Evolutionary conservation across 2,888 invertebrate species (phyloP), one percentile per base, ranked within the genome.

Genomic region (Geophilus truncorum): DNA sequence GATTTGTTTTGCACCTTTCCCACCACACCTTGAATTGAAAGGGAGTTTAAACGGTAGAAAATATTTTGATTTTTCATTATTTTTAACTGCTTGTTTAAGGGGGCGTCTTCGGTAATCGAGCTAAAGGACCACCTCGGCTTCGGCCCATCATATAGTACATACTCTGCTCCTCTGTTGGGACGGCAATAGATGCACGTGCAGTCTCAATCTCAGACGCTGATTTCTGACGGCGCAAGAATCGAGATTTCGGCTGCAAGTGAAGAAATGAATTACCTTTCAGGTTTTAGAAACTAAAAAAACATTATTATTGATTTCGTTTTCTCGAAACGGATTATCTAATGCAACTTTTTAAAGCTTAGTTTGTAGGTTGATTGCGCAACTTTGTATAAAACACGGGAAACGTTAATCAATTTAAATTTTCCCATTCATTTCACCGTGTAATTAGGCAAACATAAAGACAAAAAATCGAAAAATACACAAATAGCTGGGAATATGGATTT

Each of bases 171-270:
- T 84, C 82, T 75, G 84, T 84, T 75, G 84, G 84, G 15, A 83
- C 81, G 57, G 84, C 83, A 78, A 86, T 84, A 21, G 87, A 85
- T 51, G 51, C 51, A n/a, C 51, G 51, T 51, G 51, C 51, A n/a
- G 51, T 51, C 82, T 88, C 88, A 77, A 88, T 85, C 83, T 88
- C 88, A 1, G 95, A 94, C 80, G 95, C 94, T 84, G 94, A 95
- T 88, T 95, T 94, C 88, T 96, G 96, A 79, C 96, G 90, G 83
- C 96, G 91, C 82, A 96, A 89, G 80, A 96, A 90, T 80, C 93
- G 90, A 28, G 94, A 93, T 87, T 94, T 95, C 18, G 94, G 93
- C 83, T 95, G 76, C 15, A 81, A 81, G n/a, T 51, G 51, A 51
- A 32, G n/a, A n/a, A n/a, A n/a, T n/a, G n/a, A n/a, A n/a, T n/a